A percentile compares a stretch with the other conserved stretches of the same genome.
These are phyloP conservation scores for Leptonema lineaticorne DNA, from an alignment of 1,140 invertebrate genomes.

Conservation along the genomic window DNA sequence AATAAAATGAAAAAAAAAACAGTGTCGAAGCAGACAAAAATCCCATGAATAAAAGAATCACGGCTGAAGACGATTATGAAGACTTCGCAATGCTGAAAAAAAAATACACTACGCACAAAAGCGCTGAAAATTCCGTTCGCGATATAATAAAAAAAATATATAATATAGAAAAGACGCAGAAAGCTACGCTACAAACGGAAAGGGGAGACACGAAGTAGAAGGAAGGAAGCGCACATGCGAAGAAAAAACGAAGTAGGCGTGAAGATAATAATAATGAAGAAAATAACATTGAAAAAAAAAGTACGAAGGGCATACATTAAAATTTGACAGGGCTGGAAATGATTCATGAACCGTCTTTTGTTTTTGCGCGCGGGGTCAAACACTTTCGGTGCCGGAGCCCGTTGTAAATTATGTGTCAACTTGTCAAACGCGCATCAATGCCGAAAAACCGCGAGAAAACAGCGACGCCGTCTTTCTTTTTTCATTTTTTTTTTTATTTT, in stretches of 20 bases:
- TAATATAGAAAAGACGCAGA: too few relatives aligned
- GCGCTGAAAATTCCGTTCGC: too few relatives aligned
- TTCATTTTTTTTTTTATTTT: too few relatives aligned
- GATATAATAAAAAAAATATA: too few relatives aligned
- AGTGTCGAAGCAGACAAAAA: not conserved
- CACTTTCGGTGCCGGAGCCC: conserved; percentile 2
- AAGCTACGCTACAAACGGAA: not conserved
- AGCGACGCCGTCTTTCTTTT: too few relatives aligned
- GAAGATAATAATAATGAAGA: too few relatives aligned
- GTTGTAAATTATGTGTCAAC: conserved; percentile 31
- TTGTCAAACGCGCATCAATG: conserved; percentile 28
- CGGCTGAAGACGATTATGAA: not conserved
- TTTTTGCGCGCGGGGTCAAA: conserved; percentile 22
- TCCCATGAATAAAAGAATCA: not conserved
- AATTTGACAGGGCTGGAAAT: conserved; percentile 25
- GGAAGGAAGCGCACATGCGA: not conserved
- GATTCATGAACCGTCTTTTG: conserved; percentile 25
- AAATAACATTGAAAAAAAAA: conserved; percentile 5
- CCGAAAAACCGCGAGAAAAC: not conserved
- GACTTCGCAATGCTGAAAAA: too few relatives aligned
- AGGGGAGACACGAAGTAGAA: not conserved
- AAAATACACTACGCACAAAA: too few relatives aligned
- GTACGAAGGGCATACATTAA: conserved; percentile 16
- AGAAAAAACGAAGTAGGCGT: too few relatives aligned
- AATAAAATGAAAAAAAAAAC: not conserved